A percentile compares a stretch with the other conserved stretches of the same genome.
phyloP scores from a whole-genome alignment of 2,113 vertebrate species.

The Eidolon helvum region DNA sequence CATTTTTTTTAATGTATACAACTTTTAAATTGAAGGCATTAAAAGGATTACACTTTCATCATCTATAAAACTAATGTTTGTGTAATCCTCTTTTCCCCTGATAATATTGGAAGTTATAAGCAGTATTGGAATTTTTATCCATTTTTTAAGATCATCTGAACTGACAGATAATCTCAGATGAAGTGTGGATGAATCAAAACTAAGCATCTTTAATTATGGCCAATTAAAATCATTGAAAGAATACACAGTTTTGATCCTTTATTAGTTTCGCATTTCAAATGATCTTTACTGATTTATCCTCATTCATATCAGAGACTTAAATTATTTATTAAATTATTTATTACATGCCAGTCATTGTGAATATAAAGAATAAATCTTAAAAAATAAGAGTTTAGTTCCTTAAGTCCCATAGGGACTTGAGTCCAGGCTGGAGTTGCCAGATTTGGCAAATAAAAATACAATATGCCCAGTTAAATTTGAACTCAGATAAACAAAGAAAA shows the following conservation, averaged over 20 bases:
- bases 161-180: not conserved
- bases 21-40: not conserved
- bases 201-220: not conserved
- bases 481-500: conserved; percentile 34
- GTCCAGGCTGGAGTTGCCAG: not conserved
- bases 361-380: not conserved
- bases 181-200: not conserved
- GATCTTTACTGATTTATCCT: not conserved
- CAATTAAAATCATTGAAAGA: not conserved
- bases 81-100: not conserved
- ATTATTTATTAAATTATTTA: not conserved
- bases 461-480: conserved; percentile 4
- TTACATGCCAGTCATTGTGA: not conserved
- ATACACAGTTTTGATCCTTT: not conserved
- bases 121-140: not conserved
- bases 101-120: not conserved
- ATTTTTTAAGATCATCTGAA: not conserved
- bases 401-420: not conserved
- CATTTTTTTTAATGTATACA: not conserved
- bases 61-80: not conserved
- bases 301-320: not conserved
- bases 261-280: not conserved
- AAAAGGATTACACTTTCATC: not conserved
- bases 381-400: not conserved
- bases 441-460: conserved; percentile 37